A percentile compares a stretch with the other conserved stretches of the same genome.
Evolutionary conservation across 1,140 invertebrate genomes (phyloP).

Genomic region (Diprion similis): DNA sequence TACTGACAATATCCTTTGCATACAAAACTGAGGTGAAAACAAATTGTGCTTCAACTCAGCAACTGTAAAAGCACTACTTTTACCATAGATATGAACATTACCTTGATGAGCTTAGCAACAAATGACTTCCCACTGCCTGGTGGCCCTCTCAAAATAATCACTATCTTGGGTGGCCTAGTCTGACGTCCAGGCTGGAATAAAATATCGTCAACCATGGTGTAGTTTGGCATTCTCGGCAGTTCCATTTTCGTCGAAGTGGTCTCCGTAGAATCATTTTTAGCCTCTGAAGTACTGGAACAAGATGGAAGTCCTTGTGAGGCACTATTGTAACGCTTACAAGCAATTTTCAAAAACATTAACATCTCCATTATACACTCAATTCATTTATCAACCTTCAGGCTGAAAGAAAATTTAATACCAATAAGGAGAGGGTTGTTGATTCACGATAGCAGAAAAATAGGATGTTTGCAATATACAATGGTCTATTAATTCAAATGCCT

Average conservation of each 20-base stretch:
- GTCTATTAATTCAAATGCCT: too few relatives aligned
- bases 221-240: conserved; percentile 52
- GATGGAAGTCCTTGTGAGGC: neutral
- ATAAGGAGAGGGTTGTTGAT: too few relatives aligned
- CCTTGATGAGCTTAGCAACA: conserved; percentile 87
- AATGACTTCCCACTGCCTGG: conserved; percentile 91
- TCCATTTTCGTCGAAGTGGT: conserved; percentile 48
- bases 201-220: conserved; percentile 81
- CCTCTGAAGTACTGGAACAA: conserved; percentile 48
- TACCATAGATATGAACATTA: conserved; percentile 51
- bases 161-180: conserved; percentile 81
- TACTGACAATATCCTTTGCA: neutral
- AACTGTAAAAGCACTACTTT: too few relatives aligned
- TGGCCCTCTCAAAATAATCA: conserved; percentile 87
- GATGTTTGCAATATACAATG: too few relatives aligned
- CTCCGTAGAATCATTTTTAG: conserved; percentile 24
- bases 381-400: too few relatives aligned
- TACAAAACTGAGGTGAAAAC: too few relatives aligned
- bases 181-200: conserved; percentile 76
- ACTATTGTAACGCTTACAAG: too few relatives aligned
- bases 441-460: too few relatives aligned
- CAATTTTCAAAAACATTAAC: too few relatives aligned
- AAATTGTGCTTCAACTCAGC: too few relatives aligned
- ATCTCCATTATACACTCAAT: too few relatives aligned
- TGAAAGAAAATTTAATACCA: too few relatives aligned